Evolutionary conservation across 2,113 vertebrate species (phyloP).

Genomic region (Prinia subflava): DNA sequence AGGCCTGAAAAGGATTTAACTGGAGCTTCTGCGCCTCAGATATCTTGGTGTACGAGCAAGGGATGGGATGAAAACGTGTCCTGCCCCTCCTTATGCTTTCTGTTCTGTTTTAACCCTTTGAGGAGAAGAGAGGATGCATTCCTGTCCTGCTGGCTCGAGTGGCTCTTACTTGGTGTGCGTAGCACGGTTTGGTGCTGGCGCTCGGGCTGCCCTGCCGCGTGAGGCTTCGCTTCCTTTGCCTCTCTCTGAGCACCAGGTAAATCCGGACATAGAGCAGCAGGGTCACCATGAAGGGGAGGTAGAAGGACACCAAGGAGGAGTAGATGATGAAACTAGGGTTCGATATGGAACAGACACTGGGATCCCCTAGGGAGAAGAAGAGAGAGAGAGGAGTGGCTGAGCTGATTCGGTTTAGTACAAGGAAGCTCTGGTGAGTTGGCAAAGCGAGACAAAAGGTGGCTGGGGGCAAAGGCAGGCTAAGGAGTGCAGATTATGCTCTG

Average conservation of each 20-base stretch:
- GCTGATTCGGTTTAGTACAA: neutral
- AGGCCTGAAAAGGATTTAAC: neutral
- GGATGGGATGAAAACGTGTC: neutral
- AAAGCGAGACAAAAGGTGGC: neutral
- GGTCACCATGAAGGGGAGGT: slow-evolving; percentile 90
- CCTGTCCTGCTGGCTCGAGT: neutral
- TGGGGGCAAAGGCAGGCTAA: neutral
- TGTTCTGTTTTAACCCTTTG: neutral
- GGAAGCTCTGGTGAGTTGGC: neutral
- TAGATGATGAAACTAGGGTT: slow-evolving; percentile 93
- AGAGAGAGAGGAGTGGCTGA: neutral
- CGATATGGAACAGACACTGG: slow-evolving; percentile 90
- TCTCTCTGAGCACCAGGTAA: slow-evolving; percentile 87
- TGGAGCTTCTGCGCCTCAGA: neutral
- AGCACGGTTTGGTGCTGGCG: slow-evolving; percentile 65
- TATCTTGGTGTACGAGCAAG: neutral
- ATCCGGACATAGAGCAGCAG: slow-evolving; percentile 91
- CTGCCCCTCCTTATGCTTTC: neutral
- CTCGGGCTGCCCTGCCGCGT: slow-evolving; percentile 83
- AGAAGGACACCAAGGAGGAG: slow-evolving; percentile 95
- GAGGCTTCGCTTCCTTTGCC: slow-evolving; percentile 82
- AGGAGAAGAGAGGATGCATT: neutral
- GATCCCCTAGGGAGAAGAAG: slow-evolving; percentile 76
- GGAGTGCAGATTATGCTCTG: neutral
- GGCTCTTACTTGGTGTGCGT: slow-evolving; percentile 62